A percentile compares a stretch with the other conserved stretches of the same genome.
Conservation (phyloP, 2,888 invertebrate species). For the Oscheius onirici region DNA sequence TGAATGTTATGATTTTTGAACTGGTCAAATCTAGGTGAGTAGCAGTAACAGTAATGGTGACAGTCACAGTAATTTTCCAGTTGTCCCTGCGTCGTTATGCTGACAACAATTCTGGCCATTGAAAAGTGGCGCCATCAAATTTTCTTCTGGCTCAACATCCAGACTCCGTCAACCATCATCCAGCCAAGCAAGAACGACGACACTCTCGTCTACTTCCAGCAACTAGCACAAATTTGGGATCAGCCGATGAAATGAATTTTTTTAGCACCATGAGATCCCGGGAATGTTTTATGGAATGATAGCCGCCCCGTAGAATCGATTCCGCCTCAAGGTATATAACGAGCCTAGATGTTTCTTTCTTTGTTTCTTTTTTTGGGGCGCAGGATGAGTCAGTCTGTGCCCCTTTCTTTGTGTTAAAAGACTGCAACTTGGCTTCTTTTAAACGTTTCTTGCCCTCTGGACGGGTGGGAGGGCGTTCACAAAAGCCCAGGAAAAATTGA, state of each 20-base stretch:
- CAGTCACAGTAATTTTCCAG: background rate
- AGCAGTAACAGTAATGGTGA: no score
- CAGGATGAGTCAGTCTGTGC: no score
- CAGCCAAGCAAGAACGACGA: background rate
- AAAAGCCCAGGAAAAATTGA: no score
- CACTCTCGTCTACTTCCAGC: slow-evolving; percentile 1
- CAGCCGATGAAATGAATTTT: background rate
- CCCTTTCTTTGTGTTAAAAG: background rate
- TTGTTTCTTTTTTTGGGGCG: background rate
- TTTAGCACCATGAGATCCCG: no score
- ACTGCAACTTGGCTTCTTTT: background rate
- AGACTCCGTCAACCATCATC: background rate
- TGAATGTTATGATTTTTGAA: slow-evolving; percentile 27
- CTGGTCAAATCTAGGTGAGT: slow-evolving; percentile 3
- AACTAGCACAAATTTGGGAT: background rate
- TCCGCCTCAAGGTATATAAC: background rate
- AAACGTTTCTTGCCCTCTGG: background rate
- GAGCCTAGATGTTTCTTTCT: background rate
- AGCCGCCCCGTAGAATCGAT: background rate
- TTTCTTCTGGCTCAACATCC: background rate
- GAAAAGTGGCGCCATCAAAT: background rate
- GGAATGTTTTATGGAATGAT: background rate
- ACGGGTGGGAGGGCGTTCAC: no score
- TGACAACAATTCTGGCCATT: background rate
- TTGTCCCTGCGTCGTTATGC: slow-evolving; percentile 7